These are phyloP conservation scores for Fabriciana adippe DNA, from an alignment of 2,888 invertebrate species.

Conservation along the genomic window DNA sequence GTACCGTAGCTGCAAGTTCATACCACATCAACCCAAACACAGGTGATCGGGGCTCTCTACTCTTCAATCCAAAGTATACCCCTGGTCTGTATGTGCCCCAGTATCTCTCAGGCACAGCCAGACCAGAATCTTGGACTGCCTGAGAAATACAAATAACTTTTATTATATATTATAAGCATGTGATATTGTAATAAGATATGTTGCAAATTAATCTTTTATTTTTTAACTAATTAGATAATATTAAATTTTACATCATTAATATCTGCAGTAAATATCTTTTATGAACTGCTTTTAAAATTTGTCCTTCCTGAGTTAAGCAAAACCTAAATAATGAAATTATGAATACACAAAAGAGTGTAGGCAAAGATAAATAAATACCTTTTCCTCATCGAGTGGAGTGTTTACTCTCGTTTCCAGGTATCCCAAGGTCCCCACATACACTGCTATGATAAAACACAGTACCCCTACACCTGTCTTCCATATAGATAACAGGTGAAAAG, in stretches of 20 bases:
- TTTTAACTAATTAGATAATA: too few species aligned
- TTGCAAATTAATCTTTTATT: not conserved
- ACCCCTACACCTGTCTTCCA: slow-evolving; percentile 85
- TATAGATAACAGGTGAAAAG: slow-evolving; percentile 55
- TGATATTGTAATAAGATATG: not conserved
- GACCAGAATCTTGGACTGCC: slow-evolving; percentile 87
- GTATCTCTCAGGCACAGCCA: slow-evolving; percentile 89
- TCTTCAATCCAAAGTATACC: slow-evolving; percentile 95
- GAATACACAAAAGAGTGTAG: not conserved
- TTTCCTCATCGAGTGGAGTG: slow-evolving; percentile 90
- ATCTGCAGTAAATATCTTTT: too few species aligned
- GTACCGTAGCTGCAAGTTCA: slow-evolving; percentile 85
- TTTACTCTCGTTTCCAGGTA: slow-evolving; percentile 94
- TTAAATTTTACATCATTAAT: too few species aligned
- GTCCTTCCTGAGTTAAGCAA: not conserved
- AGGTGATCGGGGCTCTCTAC: slow-evolving; percentile 92
- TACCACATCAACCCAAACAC: slow-evolving; percentile 99
- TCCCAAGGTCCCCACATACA: slow-evolving; percentile 89
- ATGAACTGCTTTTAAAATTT: too few species aligned
- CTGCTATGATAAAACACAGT: slow-evolving; percentile 85
- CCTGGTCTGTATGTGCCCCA: slow-evolving; percentile 98
- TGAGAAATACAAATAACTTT: slow-evolving; percentile 49
- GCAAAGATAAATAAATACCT: slow-evolving; percentile 71
- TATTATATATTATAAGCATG: not conserved
- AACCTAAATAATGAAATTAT: not conserved